Evolutionary conservation across 2,888 invertebrate genomes (phyloP), one percentile per base, ranked within the genome.

Genomic region (Rhingia campestris): DNA sequence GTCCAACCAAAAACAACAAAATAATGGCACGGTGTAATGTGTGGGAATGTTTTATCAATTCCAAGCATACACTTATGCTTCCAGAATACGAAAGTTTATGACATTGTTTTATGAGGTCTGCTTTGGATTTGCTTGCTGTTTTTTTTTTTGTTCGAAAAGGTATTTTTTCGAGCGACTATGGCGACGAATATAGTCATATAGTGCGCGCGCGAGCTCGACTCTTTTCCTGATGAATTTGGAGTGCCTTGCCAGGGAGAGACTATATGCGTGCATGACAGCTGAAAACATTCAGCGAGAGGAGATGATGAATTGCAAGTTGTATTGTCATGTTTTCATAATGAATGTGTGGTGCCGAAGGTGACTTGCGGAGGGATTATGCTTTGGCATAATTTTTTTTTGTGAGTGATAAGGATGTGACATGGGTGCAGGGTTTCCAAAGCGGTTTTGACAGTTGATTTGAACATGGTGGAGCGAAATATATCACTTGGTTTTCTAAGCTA

Each of bases 41-140:
- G 88, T 88, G 88, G 88, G 88, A 88, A 88, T 88, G 88, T 88
- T 88, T 88, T 88, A 88, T 88, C 88, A 88, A 88, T 88, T 88
- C 88, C 82, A 86, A 41, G 84, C 84, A 84, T 84, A 80, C 84
- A 39, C 84, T 84, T 84, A 84, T 84, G 84, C 84, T 80, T 79
- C 80, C 70, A 80, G 84, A 84, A 84, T 84, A 84, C 84, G 61
- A 84, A 84, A 84, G 80, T 84, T 84, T 84, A 80, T 84, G 84
- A 84, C 84, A 84, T 84, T 84, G 84, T 84, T 84, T 84, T 84
- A 84, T 84, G 84, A 84, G 84, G 84, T 80, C 80, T 75, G 84
- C 84, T 80, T 84, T 84, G 80, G 84, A 80, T 84, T 66, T 14
- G n/a, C 6, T 59, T 9, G 30, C 9, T 56, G 30, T 43, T 12